Base-by-base conservation (phyloP, 2,797 vertebrate genomes). In the Carapus acus region DNA sequence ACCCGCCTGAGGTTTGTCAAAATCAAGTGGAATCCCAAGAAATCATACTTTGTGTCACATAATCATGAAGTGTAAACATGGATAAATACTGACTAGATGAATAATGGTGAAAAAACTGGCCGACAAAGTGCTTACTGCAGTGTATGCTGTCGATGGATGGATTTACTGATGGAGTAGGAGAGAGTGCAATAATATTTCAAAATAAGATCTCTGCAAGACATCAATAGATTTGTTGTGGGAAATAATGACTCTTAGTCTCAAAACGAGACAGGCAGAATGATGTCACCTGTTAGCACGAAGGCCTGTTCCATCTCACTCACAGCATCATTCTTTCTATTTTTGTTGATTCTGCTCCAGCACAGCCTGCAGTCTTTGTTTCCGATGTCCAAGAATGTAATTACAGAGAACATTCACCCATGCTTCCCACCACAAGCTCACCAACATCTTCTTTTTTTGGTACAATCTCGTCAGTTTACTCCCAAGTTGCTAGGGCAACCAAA, bases 401-500 rank as follows among this genome's bases (percentile, higher is more conserved):
- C 46, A 20, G n/a, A 49, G 19, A 22, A 61, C 45, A 49, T 49
- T 22, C 55, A 44, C 53, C 52, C 49, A 27, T 47, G 16, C 11
- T 36, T 44, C 46, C 1, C 38, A 54, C 68, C 64, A 40, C 62
- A 49, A 17, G 43, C 43, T 43, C 48, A 41, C 24, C 55, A 23
- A 15, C 15, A 11, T 31, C 16, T 38, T 67, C 37, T 65, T 47
- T 49, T 69, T 66, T 58, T 20, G 55, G 54, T 48, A 33, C 36
- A 56, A 46, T 47, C 27, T 55, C 33, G 11, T 54, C 31, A 39
- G 33, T 43, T 51, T 13, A 17, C 56, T 29, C 52, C 60, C 54
- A 64, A 37, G 60, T 60, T 37, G 18, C 63, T 55, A 55, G 20
- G 42, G 65, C 37, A 73, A 77, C 73, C 65, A 81, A 78, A 81